phyloP scores from a whole-genome alignment of 37 sponge, comb jelly and placozoan genomes.

The Halisarca cf. caerulea region DNA sequence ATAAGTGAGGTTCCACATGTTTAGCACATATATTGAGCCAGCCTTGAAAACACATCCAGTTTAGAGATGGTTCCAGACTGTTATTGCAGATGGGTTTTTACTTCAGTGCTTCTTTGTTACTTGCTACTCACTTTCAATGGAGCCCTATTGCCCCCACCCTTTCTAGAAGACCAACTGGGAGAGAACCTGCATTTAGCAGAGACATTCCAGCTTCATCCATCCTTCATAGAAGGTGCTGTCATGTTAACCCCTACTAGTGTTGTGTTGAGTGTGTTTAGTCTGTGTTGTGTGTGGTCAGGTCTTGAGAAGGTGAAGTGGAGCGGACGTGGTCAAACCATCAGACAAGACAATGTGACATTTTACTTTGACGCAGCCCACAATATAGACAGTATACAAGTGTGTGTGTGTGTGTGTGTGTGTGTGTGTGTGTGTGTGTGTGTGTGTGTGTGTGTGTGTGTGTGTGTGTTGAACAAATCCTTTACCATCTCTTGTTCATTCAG shows the following conservation, averaged over 20 bases:
- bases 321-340: constrained; percentile 78
- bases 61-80: too few relatives aligned
- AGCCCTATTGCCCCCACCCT: not conserved
- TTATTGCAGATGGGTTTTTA: too few relatives aligned
- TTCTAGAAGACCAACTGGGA: not conserved
- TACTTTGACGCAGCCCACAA: constrained; percentile 98
- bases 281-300: constrained; percentile 45
- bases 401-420: constrained; percentile 12
- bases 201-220: not conserved
- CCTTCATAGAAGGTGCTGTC: constrained; percentile 2
- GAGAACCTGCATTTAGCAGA: not conserved
- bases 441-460: not conserved
- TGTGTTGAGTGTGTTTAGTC: too few relatives aligned
- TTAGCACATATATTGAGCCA: too few relatives aligned
- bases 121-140: too few relatives aligned
- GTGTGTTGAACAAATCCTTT: not conserved
- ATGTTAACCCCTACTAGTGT: not conserved
- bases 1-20: too few relatives aligned
- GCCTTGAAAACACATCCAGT: too few relatives aligned
- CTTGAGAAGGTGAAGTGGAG: constrained; percentile 80
- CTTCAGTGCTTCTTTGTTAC: too few relatives aligned
- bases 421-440: constrained; percentile 9
- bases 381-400: constrained; percentile 64
- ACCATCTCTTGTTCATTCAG: constrained; percentile 18
- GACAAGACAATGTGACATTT: constrained; percentile 56